phyloP scores from a whole-genome alignment of 2,113 vertebrate genomes.

The Limnothrissa miodon region DNA sequence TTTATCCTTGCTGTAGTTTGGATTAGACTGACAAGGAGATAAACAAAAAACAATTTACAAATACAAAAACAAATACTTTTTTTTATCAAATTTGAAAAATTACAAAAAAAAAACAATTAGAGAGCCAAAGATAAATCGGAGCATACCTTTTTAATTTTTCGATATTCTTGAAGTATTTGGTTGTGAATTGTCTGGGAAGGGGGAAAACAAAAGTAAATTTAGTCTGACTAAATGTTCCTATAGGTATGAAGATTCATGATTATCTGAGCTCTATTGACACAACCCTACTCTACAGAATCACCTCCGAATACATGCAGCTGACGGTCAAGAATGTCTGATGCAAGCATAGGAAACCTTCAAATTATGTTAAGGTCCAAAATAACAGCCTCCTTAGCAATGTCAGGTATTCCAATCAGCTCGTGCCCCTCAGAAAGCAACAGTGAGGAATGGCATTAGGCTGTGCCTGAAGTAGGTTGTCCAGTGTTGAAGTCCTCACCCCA shows the following conservation, averaged over 20 bases:
- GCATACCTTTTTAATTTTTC: slow-evolving; percentile 94
- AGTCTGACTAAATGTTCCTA: background rate
- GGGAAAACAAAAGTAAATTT: slow-evolving; percentile 28
- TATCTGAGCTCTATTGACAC: background rate
- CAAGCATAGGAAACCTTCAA: background rate
- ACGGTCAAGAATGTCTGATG: background rate
- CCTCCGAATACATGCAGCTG: background rate
- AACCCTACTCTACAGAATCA: background rate
- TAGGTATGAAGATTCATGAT: background rate
- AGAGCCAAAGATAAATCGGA: slow-evolving; percentile 18
- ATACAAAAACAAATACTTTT: no score
- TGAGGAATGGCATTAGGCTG: background rate
- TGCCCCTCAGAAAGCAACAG: background rate
- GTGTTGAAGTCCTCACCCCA: background rate
- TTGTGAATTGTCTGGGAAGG: slow-evolving; percentile 86
- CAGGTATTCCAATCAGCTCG: background rate
- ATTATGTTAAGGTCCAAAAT: background rate
- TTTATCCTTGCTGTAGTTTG: slow-evolving; percentile 96
- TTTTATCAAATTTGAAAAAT: background rate
- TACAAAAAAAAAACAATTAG: background rate
- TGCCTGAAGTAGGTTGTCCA: background rate
- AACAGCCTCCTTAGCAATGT: no score
- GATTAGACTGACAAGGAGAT: slow-evolving; percentile 81
- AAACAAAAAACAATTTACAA: background rate
- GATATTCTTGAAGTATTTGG: slow-evolving; percentile 96